A percentile compares a stretch with the other conserved stretches of the same genome.
These are phyloP conservation scores for Caenorhabditis doughertyi DNA, from an alignment of 2,888 invertebrate genomes.

Conservation along the genomic window DNA sequence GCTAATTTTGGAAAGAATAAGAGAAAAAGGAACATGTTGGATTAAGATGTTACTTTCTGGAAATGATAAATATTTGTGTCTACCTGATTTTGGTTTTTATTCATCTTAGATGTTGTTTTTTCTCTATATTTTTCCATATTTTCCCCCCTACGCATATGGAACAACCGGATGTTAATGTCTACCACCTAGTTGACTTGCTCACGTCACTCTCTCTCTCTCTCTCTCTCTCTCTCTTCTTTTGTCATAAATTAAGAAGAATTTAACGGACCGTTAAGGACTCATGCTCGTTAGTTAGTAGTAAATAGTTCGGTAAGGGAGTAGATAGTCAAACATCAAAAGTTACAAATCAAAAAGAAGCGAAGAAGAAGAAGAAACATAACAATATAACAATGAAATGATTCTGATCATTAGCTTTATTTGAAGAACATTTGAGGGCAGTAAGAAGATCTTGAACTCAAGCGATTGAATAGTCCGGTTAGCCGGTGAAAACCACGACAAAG, in stretches of 20 bases:
- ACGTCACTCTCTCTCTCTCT: no score
- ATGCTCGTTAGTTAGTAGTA: conserved; percentile 30
- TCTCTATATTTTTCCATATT: not conserved
- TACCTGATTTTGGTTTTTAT: no score
- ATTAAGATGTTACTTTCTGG: no score
- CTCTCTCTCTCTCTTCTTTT: no score
- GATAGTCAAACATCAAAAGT: conserved; percentile 26
- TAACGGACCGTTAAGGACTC: conserved; percentile 34
- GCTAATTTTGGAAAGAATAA: not conserved
- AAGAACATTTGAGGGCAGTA: not conserved
- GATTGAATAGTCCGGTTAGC: no score
- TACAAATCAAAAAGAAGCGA: conserved; percentile 21
- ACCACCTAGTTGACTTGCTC: not conserved
- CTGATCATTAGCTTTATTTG: no score
- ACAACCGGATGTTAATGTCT: conserved; percentile 14
- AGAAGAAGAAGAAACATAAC: conserved; percentile 9
- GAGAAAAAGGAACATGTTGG: not conserved
- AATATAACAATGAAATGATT: not conserved
- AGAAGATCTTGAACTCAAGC: no score
- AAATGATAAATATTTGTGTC: no score
- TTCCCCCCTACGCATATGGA: not conserved
- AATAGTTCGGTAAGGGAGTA: conserved; percentile 14
- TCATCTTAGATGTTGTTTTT: no score
- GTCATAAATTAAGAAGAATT: not conserved
- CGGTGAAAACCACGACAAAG: no score